Base-by-base conservation (phyloP, 1,140 invertebrate species). In the Lepidurus packardi region DNA sequence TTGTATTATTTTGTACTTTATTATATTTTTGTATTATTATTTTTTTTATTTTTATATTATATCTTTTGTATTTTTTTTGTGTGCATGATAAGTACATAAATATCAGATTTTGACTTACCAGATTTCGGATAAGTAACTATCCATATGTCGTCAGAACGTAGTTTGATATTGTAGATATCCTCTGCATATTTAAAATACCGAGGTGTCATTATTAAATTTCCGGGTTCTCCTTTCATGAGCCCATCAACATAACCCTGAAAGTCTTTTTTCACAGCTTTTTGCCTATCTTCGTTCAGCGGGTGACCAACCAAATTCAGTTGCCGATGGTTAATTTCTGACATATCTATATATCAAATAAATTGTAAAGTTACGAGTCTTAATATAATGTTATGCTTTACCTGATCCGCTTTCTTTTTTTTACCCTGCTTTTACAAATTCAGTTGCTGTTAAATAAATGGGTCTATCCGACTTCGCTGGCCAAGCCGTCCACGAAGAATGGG, bases 101-200 rank as follows among this genome's bases (percentile, higher is more conserved):
- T 13, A n/a, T 1, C 8, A 65, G 6, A 9, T 65, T 21, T n/a
- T 65, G 16, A 34, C 73, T 74, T 41, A 78, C 78, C 78, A 45
- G 73, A 74, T 44, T 78, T 78, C 16, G 78, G 78, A 73, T 77
- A 79, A 7, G 75, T 77, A 43, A 79, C 75, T 53, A 79, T 43
- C 78, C 78, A 79, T 43, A 77, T 77, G 65, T 79, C 78, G 42
- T 74, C 75, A 5, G 74, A n/a, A 6, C 76, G 45, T 1, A 79
- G 65, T 41, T 65, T 75, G 24, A 79, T 73, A 41, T 79, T 77
- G 45, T 76, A 77, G 34, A 79, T 53, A 43, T 79, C 78, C 25
- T 79, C 76, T 25, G 75, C 75, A n/a, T 73, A 8, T 21, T 76
- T 43, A 9, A 47, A 73, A 53, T 77, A 79, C 16, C 42, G 21